Conservation (phyloP, 2,113 vertebrate genomes). For the Perca fluviatilis region DNA sequence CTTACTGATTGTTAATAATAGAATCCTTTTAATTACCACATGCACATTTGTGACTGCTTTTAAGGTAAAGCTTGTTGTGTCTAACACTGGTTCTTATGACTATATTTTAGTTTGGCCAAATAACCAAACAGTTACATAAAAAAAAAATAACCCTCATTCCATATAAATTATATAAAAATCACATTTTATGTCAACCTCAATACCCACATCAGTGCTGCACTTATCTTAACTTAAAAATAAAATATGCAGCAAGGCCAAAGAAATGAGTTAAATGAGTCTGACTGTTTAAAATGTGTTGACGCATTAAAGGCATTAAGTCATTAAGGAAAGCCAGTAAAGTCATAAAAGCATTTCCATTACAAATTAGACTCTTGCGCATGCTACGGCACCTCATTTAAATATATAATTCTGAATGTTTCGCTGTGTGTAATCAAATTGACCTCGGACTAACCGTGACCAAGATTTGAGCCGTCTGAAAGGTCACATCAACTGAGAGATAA, state of each 20-base stretch:
- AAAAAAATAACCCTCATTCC: neutral
- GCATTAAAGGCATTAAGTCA: conserved; percentile 54
- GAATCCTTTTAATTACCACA: neutral
- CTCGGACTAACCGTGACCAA: conserved; percentile 29
- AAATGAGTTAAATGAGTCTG: conserved; percentile 51
- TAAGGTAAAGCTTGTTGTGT: neutral
- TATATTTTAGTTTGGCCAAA: neutral
- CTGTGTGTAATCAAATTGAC: conserved; percentile 54
- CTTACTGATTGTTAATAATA: neutral
- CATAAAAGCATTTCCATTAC: conserved; percentile 70
- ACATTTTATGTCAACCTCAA: conserved; percentile 8
- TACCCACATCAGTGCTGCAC: conserved; percentile 19
- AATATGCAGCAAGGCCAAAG: conserved; percentile 59
- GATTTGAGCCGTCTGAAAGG: conserved; percentile 32
- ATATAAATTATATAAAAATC: neutral
- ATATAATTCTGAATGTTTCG: conserved; percentile 28
- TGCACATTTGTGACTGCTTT: neutral
- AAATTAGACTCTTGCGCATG: conserved; percentile 56
- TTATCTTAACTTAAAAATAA: conserved; percentile 42
- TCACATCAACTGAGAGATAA: conserved; percentile 24
- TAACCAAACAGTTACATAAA: neutral
- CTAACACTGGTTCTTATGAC: neutral
- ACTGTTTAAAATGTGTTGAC: conserved; percentile 60
- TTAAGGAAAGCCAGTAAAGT: conserved; percentile 54
- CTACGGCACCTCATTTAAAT: conserved; percentile 50